These are phyloP conservation scores for Hipparchia semele DNA, from an alignment of 2,888 invertebrate species.

Conservation along the genomic window DNA sequence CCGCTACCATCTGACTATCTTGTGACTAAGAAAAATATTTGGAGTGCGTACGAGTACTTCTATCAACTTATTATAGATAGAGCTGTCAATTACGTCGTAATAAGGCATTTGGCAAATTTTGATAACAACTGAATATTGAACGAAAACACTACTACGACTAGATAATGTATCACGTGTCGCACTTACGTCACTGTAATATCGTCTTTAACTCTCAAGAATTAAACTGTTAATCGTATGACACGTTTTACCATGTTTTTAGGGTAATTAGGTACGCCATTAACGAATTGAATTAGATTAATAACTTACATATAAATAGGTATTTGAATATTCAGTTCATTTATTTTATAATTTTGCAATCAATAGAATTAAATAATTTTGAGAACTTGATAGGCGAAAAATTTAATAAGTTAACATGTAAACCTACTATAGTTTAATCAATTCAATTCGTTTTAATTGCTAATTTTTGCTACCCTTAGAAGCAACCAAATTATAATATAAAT, in stretches of 20 bases:
- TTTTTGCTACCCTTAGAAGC: not conserved
- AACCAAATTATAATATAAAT: not conserved
- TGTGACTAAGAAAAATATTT: too few species aligned
- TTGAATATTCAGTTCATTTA: not conserved
- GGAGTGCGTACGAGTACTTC: too few species aligned
- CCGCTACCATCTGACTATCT: too few species aligned
- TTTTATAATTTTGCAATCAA: not conserved
- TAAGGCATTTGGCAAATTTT: slow-evolving; percentile 5
- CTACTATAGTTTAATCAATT: too few species aligned
- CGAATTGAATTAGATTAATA: not conserved
- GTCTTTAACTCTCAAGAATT: not conserved
- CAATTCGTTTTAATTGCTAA: not conserved
- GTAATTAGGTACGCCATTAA: not conserved
- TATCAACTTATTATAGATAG: too few species aligned
- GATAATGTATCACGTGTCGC: not conserved
- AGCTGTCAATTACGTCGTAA: too few species aligned
- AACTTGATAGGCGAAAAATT: too few species aligned
- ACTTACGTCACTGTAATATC: not conserved
- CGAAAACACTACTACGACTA: not conserved
- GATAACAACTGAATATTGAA: slow-evolving; percentile 2
- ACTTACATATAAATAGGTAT: too few species aligned
- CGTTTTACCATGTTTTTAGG: not conserved
- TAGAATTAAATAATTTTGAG: not conserved
- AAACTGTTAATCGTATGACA: not conserved
- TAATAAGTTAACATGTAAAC: too few species aligned